A percentile compares a stretch with the other conserved stretches of the same genome.
Evolutionary conservation across 2,797 vertebrate species (phyloP).

Genomic region (Enteromius viviparus): DNA sequence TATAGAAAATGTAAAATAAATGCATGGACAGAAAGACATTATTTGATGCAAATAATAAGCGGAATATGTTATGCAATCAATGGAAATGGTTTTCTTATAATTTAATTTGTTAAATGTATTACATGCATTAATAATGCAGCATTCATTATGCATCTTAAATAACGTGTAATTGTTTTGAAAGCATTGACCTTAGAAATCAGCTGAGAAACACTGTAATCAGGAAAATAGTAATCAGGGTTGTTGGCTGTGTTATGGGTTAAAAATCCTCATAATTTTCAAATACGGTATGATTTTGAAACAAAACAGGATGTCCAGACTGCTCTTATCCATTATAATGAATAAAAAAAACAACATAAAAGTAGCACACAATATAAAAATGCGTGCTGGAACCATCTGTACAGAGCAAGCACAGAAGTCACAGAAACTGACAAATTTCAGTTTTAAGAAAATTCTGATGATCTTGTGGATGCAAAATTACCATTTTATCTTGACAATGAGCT

Average conservation of each 20-base stretch:
- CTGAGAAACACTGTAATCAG: neutral
- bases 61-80: neutral
- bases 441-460: neutral
- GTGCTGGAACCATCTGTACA: neutral
- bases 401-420: neutral
- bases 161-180: slow-evolving; percentile 14
- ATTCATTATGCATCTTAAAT: neutral
- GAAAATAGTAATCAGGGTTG: neutral
- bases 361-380: neutral
- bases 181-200: neutral
- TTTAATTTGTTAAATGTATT: neutral
- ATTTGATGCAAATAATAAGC: neutral
- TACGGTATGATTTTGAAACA: neutral
- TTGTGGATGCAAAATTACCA: neutral
- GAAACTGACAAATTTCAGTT: neutral
- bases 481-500: slow-evolving; percentile 7
- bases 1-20: too few species aligned
- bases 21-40: neutral
- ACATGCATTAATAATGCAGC: neutral
- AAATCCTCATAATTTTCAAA: neutral
- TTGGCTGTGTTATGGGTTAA: neutral
- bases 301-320: neutral
- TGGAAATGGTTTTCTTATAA: neutral
- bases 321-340: neutral
- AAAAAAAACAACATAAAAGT: neutral